These are phyloP conservation scores for Mionectes macconnelli DNA, from an alignment of 2,113 vertebrate genomes.

Conservation along the genomic window DNA sequence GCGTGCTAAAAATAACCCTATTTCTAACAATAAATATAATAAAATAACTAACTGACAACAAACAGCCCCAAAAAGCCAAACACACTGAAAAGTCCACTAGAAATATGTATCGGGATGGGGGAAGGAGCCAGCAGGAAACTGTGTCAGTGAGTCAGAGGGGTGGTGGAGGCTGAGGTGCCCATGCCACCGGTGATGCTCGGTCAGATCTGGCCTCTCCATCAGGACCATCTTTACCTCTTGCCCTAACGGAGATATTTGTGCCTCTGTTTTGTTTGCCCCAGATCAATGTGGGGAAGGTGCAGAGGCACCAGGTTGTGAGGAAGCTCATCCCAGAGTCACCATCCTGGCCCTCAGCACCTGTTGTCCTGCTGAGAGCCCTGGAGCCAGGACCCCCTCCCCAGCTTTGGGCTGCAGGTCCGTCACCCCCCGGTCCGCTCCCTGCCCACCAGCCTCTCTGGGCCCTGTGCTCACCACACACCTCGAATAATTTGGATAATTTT, in stretches of 20 bases:
- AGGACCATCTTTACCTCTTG: fast-evolving
- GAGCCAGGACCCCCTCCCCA: fast-evolving
- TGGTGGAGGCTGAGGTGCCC: fast-evolving
- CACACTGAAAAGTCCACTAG: neutral
- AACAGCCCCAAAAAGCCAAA: conserved; percentile 51
- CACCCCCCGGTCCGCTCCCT: neutral
- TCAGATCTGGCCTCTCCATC: fast-evolving
- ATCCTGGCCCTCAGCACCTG: fast-evolving
- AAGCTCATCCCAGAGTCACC: neutral
- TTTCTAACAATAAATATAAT: conserved; percentile 60
- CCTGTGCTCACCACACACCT: neutral
- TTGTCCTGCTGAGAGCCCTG: fast-evolving
- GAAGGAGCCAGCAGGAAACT: neutral
- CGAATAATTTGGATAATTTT: neutral
- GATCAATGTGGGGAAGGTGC: neutral
- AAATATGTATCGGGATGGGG: neutral
- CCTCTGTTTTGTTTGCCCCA: neutral
- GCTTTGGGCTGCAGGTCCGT: neutral
- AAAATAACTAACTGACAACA: conserved; percentile 39
- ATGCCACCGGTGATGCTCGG: neutral
- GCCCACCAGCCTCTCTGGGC: neutral
- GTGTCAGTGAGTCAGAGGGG: neutral
- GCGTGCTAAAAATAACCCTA: conserved; percentile 43
- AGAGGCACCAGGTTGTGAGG: neutral
- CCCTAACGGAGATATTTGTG: fast-evolving